Evolutionary conservation across 2,888 invertebrate genomes (phyloP).

Genomic region (Drosophila nr. perissopoda): DNA sequence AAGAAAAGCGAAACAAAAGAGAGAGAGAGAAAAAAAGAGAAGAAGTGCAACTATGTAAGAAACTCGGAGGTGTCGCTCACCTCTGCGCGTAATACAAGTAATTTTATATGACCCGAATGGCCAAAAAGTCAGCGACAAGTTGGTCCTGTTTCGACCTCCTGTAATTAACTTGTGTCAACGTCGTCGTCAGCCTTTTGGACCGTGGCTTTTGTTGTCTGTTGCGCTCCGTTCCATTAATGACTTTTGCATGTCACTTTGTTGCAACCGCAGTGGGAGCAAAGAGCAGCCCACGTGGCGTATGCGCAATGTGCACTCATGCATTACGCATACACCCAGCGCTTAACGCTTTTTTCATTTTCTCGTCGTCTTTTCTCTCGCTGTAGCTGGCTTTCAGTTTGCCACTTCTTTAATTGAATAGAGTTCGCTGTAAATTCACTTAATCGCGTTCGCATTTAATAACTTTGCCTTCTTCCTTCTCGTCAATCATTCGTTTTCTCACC

Average conservation of each 20-base stretch:
- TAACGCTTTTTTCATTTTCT: conserved; percentile 1
- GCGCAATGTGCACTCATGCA: conserved; percentile 58
- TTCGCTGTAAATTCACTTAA: conserved; percentile 49
- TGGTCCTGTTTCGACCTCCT: conserved; percentile 47
- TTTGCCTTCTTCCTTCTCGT: conserved; percentile 19
- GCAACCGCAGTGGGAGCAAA: conserved; percentile 42
- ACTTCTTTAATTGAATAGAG: conserved; percentile 47
- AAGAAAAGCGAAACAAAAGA: conserved; percentile 1
- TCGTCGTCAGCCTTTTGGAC: conserved; percentile 37
- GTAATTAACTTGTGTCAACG: conserved; percentile 68
- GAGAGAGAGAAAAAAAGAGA: neutral
- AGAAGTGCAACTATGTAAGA: conserved; percentile 23
- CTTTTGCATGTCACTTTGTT: conserved; percentile 61
- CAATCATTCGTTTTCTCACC: conserved; percentile 38
- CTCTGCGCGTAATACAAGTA: conserved; percentile 53
- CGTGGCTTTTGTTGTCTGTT: conserved; percentile 56
- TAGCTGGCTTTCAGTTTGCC: neutral
- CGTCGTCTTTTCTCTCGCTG: neutral
- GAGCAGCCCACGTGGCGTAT: conserved; percentile 40
- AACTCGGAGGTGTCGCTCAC: conserved; percentile 36
- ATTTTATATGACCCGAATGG: conserved; percentile 53
- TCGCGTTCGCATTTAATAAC: conserved; percentile 38
- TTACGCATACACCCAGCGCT: conserved; percentile 57
- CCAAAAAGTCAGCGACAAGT: conserved; percentile 57
- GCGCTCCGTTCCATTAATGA: conserved; percentile 47